These are phyloP conservation scores for Pammene fasciana DNA, from an alignment of 2,888 invertebrate genomes.

Conservation along the genomic window DNA sequence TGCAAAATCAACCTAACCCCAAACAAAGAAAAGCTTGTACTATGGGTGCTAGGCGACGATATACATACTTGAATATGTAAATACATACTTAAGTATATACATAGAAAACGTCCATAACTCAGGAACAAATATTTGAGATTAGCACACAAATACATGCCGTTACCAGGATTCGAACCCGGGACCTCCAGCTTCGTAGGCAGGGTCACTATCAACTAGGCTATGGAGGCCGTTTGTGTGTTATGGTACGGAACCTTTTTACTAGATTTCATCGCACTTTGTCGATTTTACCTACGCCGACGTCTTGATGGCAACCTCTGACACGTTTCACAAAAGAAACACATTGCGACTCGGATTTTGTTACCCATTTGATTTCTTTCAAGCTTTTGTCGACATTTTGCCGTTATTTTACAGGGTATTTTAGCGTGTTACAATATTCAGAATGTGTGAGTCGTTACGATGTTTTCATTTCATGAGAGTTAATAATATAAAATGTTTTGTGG, in stretches of 20 bases:
- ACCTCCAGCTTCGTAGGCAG: too few species aligned
- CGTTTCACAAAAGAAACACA: not conserved
- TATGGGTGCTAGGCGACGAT: too few species aligned
- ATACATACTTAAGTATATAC: too few species aligned
- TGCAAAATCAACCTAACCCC: too few species aligned
- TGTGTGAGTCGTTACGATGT: not conserved
- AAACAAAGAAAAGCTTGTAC: too few species aligned
- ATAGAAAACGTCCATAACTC: too few species aligned
- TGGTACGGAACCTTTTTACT: not conserved
- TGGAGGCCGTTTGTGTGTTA: too few species aligned
- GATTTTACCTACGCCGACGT: constrained; percentile 5
- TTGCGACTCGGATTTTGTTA: constrained; percentile 17
- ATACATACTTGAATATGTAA: too few species aligned
- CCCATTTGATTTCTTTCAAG: constrained; percentile 17
- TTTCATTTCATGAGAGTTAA: constrained; percentile 18
- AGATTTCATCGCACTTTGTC: not conserved
- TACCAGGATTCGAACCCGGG: too few species aligned
- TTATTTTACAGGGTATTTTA: constrained; percentile 16
- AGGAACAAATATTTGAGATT: too few species aligned
- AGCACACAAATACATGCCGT: too few species aligned
- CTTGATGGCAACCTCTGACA: constrained; percentile 28
- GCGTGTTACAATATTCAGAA: constrained; percentile 12
- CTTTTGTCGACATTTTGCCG: not conserved
- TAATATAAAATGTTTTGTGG: constrained; percentile 14
- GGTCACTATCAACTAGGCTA: too few species aligned